Conservation (phyloP, 2,888 invertebrate species). For the Polia nebulosa region DNA sequence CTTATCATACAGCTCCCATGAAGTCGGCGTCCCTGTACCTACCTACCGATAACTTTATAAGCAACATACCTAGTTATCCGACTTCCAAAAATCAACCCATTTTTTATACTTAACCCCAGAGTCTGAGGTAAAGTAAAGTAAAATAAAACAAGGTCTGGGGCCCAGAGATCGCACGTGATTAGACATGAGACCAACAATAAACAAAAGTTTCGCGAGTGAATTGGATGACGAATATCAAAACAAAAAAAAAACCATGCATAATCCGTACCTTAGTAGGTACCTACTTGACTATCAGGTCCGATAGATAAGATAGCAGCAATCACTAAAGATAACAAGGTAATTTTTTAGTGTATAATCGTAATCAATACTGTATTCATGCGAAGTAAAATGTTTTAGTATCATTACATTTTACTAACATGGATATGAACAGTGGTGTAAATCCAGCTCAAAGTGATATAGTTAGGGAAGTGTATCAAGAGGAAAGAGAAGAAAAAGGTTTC, state of each 20-base stretch:
- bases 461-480: slow-evolving; percentile 65
- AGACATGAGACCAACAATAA: slow-evolving; percentile 12
- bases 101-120: too few species aligned
- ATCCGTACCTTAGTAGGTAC: slow-evolving; percentile 50
- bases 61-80: too few species aligned
- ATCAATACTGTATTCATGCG: slow-evolving; percentile 70
- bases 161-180: too few species aligned
- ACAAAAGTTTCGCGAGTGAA: slow-evolving; percentile 12
- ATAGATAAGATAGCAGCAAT: slow-evolving; percentile 79
- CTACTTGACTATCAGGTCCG: slow-evolving; percentile 70
- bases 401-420: slow-evolving; percentile 68
- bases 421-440: slow-evolving; percentile 68
- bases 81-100: too few species aligned
- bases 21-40: too few species aligned
- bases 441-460: slow-evolving; percentile 61
- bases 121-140: too few species aligned
- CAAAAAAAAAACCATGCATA: slow-evolving; percentile 45
- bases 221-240: slow-evolving; percentile 30
- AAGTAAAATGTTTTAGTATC: slow-evolving; percentile 47
- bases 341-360: slow-evolving; percentile 66
- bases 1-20: too few species aligned
- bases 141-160: too few species aligned
- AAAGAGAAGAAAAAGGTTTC: slow-evolving; percentile 63
- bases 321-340: slow-evolving; percentile 70
- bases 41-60: too few species aligned